phyloP scores from a whole-genome alignment of 2,888 invertebrate genomes.

The Eupithecia subumbrata region DNA sequence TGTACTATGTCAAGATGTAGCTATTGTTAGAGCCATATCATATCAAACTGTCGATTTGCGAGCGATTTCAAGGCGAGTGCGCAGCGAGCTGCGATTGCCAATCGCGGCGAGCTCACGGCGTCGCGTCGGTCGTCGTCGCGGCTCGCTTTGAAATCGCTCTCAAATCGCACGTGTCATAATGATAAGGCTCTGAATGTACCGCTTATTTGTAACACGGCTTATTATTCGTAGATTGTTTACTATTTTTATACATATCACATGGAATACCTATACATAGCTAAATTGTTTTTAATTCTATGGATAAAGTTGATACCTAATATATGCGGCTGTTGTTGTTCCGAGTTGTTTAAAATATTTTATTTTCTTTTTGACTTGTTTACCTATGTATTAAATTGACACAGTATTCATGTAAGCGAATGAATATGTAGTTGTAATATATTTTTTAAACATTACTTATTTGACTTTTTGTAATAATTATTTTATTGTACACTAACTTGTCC shows the following conservation, averaged over 20 bases:
- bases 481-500: no score
- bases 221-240: neutral
- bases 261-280: neutral
- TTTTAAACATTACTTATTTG: conserved; percentile 44
- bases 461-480: neutral
- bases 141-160: no score
- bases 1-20: neutral
- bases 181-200: neutral
- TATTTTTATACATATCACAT: neutral
- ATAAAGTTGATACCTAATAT: no score
- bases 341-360: conserved; percentile 15
- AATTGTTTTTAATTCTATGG: neutral
- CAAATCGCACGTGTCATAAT: no score
- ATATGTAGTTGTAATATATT: conserved; percentile 58
- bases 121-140: no score
- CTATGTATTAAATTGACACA: conserved; percentile 51
- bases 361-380: conserved; percentile 20
- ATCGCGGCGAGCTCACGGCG: no score
- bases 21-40: neutral
- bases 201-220: neutral
- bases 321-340: neutral
- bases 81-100: no score
- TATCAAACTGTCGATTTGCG: no score
- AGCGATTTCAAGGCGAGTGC: no score
- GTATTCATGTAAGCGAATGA: conserved; percentile 53